Evolutionary conservation across 2,888 invertebrate species (phyloP), one percentile per base, ranked within the genome.

Genomic region (Ferdinandea cuprea): DNA sequence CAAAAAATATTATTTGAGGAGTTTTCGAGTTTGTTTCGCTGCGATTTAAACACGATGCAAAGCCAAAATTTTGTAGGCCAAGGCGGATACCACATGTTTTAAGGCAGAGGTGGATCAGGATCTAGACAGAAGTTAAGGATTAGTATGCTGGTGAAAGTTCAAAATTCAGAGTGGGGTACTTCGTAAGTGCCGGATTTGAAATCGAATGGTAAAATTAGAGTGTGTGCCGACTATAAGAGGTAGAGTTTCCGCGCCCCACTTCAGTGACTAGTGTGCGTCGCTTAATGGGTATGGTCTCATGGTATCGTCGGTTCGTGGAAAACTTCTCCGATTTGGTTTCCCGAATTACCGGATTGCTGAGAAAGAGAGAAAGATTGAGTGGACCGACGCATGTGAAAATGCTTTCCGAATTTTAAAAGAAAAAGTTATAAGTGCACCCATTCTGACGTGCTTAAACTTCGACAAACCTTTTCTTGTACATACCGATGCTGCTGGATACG

Each of bases 401-500:
- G n/a, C n/a, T n/a, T n/a, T n/a, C n/a, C 15, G 15, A 13, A n/a
- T 13, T 37, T 15, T n/a, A n/a, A n/a, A n/a, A n/a, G n/a, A n/a
- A n/a, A n/a, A n/a, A n/a, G n/a, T n/a, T n/a, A n/a, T n/a, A n/a
- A n/a, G n/a, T n/a, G n/a, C n/a, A n/a, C n/a, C n/a, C n/a, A n/a
- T n/a, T n/a, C n/a, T n/a, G n/a, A n/a, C n/a, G 2, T 58, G 69
- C 19, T 63, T 56, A 7, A 44, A 79, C 48, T 79, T 63, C 25
- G 17, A 30, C 7, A 11, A 32, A 9, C 46, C 54, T 0, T 78
- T 78, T 0, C 7, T n/a, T n/a, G n/a, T n/a, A n/a, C n/a, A n/a
- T 4, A 4, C 68, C 0, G 80, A 85, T 68, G 80, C 85, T 11
- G 66, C 79, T 1, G 76, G 61, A 13, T 59, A 32, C 19, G 76